Conservation (phyloP, 2,888 invertebrate genomes). For the Phytoseiulus persimilis region DNA sequence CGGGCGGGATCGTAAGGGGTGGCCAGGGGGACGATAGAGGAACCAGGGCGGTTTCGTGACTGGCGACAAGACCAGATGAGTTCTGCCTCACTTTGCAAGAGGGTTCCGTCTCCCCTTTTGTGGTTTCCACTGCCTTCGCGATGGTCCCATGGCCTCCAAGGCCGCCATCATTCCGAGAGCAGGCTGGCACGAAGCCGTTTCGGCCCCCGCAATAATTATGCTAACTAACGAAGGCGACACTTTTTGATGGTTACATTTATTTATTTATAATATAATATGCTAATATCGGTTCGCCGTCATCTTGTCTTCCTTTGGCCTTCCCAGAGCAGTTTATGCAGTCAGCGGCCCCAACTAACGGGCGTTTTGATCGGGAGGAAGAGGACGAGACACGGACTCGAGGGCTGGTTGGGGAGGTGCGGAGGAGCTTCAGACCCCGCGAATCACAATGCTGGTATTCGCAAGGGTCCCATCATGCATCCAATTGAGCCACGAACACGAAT, state of each 20-base stretch:
- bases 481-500: too few species aligned
- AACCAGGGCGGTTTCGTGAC: neutral
- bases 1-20: too few species aligned
- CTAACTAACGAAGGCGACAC: neutral
- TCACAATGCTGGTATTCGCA: too few species aligned
- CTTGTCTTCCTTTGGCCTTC: neutral
- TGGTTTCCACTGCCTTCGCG: neutral
- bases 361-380: too few species aligned
- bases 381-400: too few species aligned
- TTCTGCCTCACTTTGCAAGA: neutral
- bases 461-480: too few species aligned
- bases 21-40: neutral
- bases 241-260: neutral
- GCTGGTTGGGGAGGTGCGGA: too few species aligned
- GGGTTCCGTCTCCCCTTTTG: neutral
- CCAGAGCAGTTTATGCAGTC: neutral
- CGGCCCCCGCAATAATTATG: neutral
- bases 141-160: too few species aligned
- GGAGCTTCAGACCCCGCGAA: too few species aligned
- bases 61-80: too few species aligned
- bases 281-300: neutral
- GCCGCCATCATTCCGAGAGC: too few species aligned
- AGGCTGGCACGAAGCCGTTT: neutral
- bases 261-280: neutral
- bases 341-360: neutral